Conservation (phyloP, 2,113 vertebrate genomes). For the Symphodus melops region DNA sequence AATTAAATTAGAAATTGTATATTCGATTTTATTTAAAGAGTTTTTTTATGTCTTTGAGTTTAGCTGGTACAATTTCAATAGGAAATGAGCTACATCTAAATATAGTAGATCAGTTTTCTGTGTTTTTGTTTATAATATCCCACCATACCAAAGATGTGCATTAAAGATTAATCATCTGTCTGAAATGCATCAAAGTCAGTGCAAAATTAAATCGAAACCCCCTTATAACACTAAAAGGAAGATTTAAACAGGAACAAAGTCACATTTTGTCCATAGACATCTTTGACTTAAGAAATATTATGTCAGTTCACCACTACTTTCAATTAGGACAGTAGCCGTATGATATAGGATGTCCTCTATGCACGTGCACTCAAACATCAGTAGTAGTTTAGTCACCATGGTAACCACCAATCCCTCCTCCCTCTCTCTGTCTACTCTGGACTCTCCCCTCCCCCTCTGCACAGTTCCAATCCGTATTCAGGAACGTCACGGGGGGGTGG, state of each 20-base stretch:
- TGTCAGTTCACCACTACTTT: background rate
- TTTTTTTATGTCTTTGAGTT: background rate
- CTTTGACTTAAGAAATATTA: background rate
- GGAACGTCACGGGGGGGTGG: background rate
- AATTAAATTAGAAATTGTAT: background rate
- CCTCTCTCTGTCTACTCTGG: constrained; percentile 10
- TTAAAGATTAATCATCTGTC: no score
- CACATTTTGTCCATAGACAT: background rate
- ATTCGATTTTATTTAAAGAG: background rate
- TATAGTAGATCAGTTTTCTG: no score
- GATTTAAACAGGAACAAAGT: background rate
- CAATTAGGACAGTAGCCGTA: background rate
- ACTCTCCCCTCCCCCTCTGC: constrained; percentile 23
- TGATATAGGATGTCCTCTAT: background rate
- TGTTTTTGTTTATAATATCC: no score
- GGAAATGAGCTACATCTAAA: no score
- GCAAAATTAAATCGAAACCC: background rate
- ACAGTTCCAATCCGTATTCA: background rate
- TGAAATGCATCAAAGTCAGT: background rate
- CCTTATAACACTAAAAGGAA: background rate
- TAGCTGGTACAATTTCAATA: no score
- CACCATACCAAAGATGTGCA: no score
- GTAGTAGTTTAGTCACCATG: constrained; percentile 45
- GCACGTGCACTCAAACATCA: constrained; percentile 2
- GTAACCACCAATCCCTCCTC: constrained; percentile 42